Base-by-base conservation (phyloP, 2,113 vertebrate species). In the Brachirus orientalis region DNA sequence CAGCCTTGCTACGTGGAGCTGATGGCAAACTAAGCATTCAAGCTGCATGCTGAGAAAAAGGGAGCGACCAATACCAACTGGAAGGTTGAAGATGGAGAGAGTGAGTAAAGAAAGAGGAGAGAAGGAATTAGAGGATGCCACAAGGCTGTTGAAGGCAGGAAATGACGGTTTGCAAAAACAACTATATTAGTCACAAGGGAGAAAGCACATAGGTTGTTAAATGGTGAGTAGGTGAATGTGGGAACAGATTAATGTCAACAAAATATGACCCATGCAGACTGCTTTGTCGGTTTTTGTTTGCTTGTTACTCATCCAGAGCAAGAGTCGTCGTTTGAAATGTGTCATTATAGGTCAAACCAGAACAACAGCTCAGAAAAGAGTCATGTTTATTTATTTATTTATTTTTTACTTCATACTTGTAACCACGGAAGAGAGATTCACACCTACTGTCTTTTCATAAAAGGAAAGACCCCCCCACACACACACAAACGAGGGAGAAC, bases 111-210 rank as follows among this genome's bases (percentile, higher is more conserved):
- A 72, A 51, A 71, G 70, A 43, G 46, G 37, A 80, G 70, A 74
- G 43, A 40, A 70, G 62, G 65, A 79, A 79, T 77, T 55, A 53
- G 62, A 69, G 71, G 62, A 83, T 72, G 62, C 76, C 70, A 72
- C 74, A 62, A 57, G 47, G 84, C 52, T 36, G 57, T 75, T 77
- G 68, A 74, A 84, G 63, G 59, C 72, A 84, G 80, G 80, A 86
- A 88, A 80, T 40, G 33, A 82, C 56, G 50, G 47, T 61, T 69
- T 44, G 68, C 20, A 57, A 75, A 82, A 77, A 67, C n/a, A 79
- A 80, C 86, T 75, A 72, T 14, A 66, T 60, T 48, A 51, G 72
- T 55, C 74, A 79, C 36, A 63, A 14, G 33, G 22, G 28, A 22
- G 57, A 58, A 57, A 66, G 50, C 51, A 13, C 55, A 53, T 18